Base-by-base conservation (phyloP, 2,113 vertebrate genomes). In the Athene cunicularia region DNA sequence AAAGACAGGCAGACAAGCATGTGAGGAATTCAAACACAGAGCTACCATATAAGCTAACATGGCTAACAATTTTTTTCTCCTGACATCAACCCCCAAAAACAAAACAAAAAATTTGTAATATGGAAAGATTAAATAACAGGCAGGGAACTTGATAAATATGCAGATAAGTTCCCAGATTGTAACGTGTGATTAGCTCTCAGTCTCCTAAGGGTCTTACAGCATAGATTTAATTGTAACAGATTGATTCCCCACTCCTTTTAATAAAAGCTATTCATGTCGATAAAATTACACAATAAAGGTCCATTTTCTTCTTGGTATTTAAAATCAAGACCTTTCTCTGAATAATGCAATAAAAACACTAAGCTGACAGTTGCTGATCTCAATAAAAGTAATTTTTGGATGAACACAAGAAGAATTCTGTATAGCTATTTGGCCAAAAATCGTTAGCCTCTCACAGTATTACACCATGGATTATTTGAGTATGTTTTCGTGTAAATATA, bases 241-340 rank as follows among this genome's bases (percentile, higher is more conserved):
- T 11, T 23, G 24, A 63, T n/a, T 58, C 53, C 49, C 53, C 32
- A 20, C 41, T 90, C 50, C 37, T 85, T 92, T 89, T 80, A 85
- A 70, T 72, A 86, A 93, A 73, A 97, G 52, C 24, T 49, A 88
- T 56, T 71, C 41, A 77, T 27, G 72, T 68, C 7, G 26, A 67
- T 90, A 94, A 97, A 92, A 96, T 91, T 74, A 95, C 70, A 79
- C 64, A 70, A 80, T 92, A 73, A 92, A 94, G 55, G 49, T 89
- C 86, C 37, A 52, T 70, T 68, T 92, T 93, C 55, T 87, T 76
- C 68, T 91, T 84, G 5, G 23, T 87, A 63, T 75, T 95, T 87
- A 95, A 95, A 96, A 41, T 35, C 30, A 56, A 94, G 79, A 84
- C 56, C 79, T 96, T 94, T 93, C 82, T 85, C 43, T 66, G 82